Evolutionary conservation across 2,113 vertebrate genomes (phyloP), one percentile per base, ranked within the genome.

Genomic region (Brienomyrus brachyistius): DNA sequence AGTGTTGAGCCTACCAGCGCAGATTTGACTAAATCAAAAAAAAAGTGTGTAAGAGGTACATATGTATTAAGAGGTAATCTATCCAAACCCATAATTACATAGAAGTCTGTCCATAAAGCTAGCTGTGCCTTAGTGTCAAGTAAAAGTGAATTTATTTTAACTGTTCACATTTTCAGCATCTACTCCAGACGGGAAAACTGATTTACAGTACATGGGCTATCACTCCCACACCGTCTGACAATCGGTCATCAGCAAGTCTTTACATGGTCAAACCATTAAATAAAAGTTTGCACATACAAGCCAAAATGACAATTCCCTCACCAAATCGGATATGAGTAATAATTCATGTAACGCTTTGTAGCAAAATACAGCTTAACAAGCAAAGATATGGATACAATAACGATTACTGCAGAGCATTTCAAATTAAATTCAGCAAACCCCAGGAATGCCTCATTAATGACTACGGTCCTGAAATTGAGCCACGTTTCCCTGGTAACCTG

Each of bases 381-480:
- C 62, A 31, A 31, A 70, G n/a, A 70, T 70, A 4, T 70, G 62
- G 62, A 70, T 31, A 70, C 62, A 80, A 43, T 15, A 80, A 19
- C 74, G 0, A 80, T 43, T 43, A 80, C 35, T 80, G 35, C 35
- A 19, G 35, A 43, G 74, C 35, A 80, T 19, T 35, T 80, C 74
- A 43, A 80, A 80, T 80, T 35, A 80, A 43, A 80, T 80, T 80
- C 74, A 17, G 35, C 35, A 80, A 80, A 43, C 74, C 74, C 31
- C 74, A 80, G 74, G 74, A 80, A 80, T 43, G 74, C 35, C 74
- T 80, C 74, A 43, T 80, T 80, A 80, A 80, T 80, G 74, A 80
- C 17, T 80, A 80, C 31, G 17, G 74, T 10, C 74, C 35, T 80
- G 17, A 5, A 40, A 80, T 80, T 80, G 43, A 80, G 74, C 35